A percentile compares a stretch with the other conserved stretches of the same genome.
Evolutionary conservation across 1,140 invertebrate genomes (phyloP).

Genomic region (Rhizoglyphus robini): DNA sequence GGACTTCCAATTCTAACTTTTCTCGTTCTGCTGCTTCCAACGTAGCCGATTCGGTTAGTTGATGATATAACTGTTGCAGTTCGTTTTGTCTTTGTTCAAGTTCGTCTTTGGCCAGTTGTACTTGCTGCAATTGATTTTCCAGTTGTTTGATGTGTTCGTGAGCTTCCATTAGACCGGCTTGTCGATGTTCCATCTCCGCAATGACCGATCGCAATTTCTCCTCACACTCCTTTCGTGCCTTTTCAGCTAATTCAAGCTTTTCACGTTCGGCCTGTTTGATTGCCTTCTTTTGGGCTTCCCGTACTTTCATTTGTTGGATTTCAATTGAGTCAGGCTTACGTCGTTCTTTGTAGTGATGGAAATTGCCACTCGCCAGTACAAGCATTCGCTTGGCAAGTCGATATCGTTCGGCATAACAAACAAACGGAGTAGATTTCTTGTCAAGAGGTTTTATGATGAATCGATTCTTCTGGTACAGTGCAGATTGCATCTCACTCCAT

Average conservation of each 20-base stretch:
- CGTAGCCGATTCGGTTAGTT: constrained; percentile 69
- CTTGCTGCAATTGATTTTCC: constrained; percentile 32
- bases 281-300: constrained; percentile 51
- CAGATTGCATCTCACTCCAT: constrained; percentile 99
- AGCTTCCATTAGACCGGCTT: constrained; percentile 59
- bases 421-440: constrained; percentile 97
- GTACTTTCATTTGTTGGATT: constrained; percentile 95
- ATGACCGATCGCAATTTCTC: constrained; percentile 34
- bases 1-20: constrained; percentile 81
- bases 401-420: constrained; percentile 92
- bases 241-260: constrained; percentile 36
- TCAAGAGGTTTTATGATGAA: constrained; percentile 99
- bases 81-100: constrained; percentile 58
- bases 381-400: constrained; percentile 97
- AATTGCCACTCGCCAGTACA: constrained; percentile 93
- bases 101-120: constrained; percentile 32
- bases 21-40: constrained; percentile 80
- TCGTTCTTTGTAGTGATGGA: constrained; percentile 90
- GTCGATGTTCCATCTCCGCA: constrained; percentile 35
- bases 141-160: constrained; percentile 35
- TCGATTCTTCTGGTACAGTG: constrained; percentile 97
- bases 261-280: constrained; percentile 35
- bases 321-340: constrained; percentile 96
- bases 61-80: constrained; percentile 65
- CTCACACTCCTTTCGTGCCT: constrained; percentile 36